Conservation (phyloP, 2,797 vertebrate species). For the Peromyscus eremicus region DNA sequence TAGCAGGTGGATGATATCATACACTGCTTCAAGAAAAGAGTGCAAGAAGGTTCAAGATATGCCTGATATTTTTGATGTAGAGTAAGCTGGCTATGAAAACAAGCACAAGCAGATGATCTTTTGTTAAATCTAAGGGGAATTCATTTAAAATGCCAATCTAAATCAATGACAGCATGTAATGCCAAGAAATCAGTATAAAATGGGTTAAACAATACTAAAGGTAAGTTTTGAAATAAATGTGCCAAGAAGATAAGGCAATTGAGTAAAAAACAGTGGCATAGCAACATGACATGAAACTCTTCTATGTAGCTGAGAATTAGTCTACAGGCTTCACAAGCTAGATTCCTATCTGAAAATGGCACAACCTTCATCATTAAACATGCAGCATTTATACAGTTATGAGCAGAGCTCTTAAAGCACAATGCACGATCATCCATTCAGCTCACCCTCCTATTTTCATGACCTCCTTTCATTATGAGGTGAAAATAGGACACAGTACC, state of each 20-base stretch:
- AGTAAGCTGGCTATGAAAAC: constrained; percentile 43
- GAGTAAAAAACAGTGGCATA: constrained; percentile 49
- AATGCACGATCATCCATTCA: constrained; percentile 41
- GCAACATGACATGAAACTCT: not conserved
- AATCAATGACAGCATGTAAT: constrained; percentile 38
- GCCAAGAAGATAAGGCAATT: constrained; percentile 40
- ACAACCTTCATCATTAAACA: constrained; percentile 53
- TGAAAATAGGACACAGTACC: not conserved
- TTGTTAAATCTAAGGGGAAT: constrained; percentile 39
- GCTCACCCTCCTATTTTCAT: constrained; percentile 43
- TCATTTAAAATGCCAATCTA: constrained; percentile 55
- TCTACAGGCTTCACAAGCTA: not conserved
- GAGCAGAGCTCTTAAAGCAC: constrained; percentile 49
- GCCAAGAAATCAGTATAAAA: constrained; percentile 46
- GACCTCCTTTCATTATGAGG: constrained; percentile 48
- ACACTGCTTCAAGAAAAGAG: not conserved
- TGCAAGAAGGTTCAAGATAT: not conserved
- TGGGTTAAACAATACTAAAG: not conserved
- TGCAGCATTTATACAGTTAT: constrained; percentile 46
- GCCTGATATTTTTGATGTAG: not conserved
- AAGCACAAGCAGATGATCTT: not conserved
- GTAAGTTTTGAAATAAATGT: constrained; percentile 53
- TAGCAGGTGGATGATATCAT: constrained; percentile 15
- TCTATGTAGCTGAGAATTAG: constrained; percentile 62
- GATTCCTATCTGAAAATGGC: constrained; percentile 42